phyloP scores from a whole-genome alignment of 2,113 vertebrate genomes.

The Delphinapterus leucas region DNA sequence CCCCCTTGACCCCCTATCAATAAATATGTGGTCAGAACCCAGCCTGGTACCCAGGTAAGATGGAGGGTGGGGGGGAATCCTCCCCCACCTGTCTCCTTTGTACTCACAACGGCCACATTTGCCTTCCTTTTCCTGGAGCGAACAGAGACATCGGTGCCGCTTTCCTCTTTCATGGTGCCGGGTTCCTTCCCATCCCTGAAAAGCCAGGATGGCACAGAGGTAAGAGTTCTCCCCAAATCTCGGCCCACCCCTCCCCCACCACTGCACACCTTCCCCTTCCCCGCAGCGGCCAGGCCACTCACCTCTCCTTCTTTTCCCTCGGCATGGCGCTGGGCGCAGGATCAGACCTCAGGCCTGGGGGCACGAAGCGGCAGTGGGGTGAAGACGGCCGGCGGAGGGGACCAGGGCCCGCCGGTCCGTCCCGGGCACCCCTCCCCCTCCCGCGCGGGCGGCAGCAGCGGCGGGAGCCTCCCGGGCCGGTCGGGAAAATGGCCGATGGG shows the following conservation, averaged over 20 bases:
- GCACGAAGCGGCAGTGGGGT: neutral
- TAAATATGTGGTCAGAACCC: neutral
- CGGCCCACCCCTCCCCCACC: conserved; percentile 62
- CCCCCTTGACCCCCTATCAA: neutral
- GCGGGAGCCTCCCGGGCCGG: conserved; percentile 63
- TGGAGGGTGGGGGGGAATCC: neutral
- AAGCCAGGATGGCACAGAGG: neutral
- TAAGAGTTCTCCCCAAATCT: neutral
- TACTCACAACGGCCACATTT: conserved; percentile 94
- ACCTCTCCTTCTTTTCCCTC: conserved; percentile 70
- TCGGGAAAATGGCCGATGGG: conserved; percentile 72
- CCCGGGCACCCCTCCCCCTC: conserved; percentile 34
- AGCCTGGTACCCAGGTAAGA: conserved; percentile 14
- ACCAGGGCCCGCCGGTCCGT: neutral
- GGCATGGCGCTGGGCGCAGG: conserved; percentile 55
- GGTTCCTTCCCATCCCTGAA: conserved; percentile 77
- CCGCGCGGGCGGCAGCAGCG: conserved; percentile 38
- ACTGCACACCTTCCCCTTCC: neutral
- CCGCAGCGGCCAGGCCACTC: conserved; percentile 39
- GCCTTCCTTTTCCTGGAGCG: conserved; percentile 95
- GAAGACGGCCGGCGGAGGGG: neutral
- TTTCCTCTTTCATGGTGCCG: conserved; percentile 72
- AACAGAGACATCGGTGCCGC: conserved; percentile 64
- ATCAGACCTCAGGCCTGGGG: conserved; percentile 38
- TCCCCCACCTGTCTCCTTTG: conserved; percentile 56